Evolutionary conservation across 2,113 vertebrate species (phyloP), one percentile per base, ranked within the genome.

Genomic region (Cavia aperea): DNA sequence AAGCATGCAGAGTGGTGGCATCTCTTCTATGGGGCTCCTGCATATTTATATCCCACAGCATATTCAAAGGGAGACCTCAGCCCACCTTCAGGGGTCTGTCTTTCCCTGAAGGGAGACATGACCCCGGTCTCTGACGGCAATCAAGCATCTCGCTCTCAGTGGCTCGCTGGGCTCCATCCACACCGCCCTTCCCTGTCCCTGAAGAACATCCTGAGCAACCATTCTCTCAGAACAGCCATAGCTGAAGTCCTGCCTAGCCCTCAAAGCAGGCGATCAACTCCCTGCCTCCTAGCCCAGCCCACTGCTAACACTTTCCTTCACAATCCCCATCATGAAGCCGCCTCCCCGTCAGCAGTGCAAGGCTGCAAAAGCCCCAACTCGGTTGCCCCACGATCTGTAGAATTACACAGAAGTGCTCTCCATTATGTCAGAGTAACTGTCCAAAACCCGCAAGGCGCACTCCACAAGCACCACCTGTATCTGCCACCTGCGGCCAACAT

Each of bases 401-500:
- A 36, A 36, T 18, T 15, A 36, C 14, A 36, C 15, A 15, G 66
- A 68, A 2, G 15, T 68, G 14, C 33, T 68, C 4, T 36, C 5
- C 4, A 7, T 68, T 36, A 13, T 3, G 14, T 15, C 65, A 14
- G 5, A 15, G 65, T 5, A 31, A 31, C 29, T 43, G 5, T 6
- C 15, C 23, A 14, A n/a, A 23, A 0, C 5, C n/a, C 56, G 26
- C 39, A 29, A 7, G 46, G 3, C 2, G 26, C 19, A 16, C 36
- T 58, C 23, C 18, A 36, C 33, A 23, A 5, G 9, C 24, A 46
- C 33, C 12, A 19, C 29, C 5, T 43, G 8, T 6, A 7, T 12
- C 14, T 36, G 18, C 54, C 18, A 63, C 43, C 31, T 19, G 4
- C 4, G 2, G 16, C 4, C 16, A 0, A 0, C 19, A 4, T 1